Base-by-base conservation (phyloP, 2,888 invertebrate genomes). In the Eristalinus aeneus region DNA sequence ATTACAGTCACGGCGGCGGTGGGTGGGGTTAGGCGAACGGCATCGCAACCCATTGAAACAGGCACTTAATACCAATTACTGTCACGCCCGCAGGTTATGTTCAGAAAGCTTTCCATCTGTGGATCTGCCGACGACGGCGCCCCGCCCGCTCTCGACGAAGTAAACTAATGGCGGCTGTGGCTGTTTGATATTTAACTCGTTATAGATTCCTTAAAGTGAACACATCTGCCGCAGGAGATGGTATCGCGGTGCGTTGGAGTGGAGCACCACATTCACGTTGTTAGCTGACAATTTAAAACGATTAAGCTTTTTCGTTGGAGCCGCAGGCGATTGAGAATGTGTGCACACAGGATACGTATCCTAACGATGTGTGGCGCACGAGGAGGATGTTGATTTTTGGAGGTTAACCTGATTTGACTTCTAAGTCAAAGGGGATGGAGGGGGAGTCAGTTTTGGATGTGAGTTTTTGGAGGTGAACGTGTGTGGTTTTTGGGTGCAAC, bases 231-330 rank as follows among this genome's bases (percentile, higher is more conserved):
- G 8, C 23, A 27, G 56, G 23, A 23, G 56, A 23, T 23, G 56
- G 56, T 22, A 22, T 8, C 8, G 20, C 20, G 9, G 20, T 8
- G 27, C 10, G 9, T n/a, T 10, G 34, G 6, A 16, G 11, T 10
- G 61, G 32, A 9, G 16, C 20, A 8, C 61, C 32, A 34, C 34
- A 63, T 61, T 56, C 23, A 56, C 23, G 56, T 34, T 68, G 32
- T 56, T 56, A 16, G 68, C 56, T 56, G 68, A 32, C 68, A 68
- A 56, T 68, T 68, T 68, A 22, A 68, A 56, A 56, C 34, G 10
- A 56, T 20, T 20, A 34, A 11, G 34, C n/a, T 56, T 56, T 34
- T 53, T 34, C 27, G 27, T 27, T 5, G 27, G 5, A 27, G 22
- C 22, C 46, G 31, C 12, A 56, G 56, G 34, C 16, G 23, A 16